Evolutionary conservation across 1,140 invertebrate species (phyloP).

Genomic region (Drosophila orosa): DNA sequence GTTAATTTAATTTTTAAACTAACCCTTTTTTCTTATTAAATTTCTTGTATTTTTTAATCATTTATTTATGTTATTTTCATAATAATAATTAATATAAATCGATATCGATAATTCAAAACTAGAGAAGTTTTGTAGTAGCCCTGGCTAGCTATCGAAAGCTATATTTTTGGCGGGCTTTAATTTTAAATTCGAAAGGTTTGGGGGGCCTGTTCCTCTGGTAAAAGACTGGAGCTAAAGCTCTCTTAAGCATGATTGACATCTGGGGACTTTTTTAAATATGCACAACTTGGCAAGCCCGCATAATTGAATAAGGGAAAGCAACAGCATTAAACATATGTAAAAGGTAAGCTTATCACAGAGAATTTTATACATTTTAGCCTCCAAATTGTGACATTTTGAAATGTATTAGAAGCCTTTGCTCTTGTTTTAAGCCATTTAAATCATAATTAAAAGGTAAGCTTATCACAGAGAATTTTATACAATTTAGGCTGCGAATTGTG

Average conservation of each 20-base stretch:
- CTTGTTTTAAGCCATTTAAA: no score
- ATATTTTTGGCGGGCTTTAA: slow-evolving; percentile 24
- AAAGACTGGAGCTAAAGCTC: slow-evolving; percentile 12
- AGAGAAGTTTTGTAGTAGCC: no score
- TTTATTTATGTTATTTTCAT: no score
- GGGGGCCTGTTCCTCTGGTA: neutral
- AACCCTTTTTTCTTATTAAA: no score
- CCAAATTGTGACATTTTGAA: no score
- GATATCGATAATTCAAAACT: no score
- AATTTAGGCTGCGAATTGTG: neutral
- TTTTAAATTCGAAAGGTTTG: slow-evolving; percentile 21
- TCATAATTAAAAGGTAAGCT: neutral
- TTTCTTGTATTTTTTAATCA: no score
- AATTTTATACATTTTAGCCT: neutral
- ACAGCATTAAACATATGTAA: neutral
- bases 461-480: neutral
- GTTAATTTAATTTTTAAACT: no score
- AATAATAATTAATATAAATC: no score
- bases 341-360: no score
- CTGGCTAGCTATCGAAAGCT: slow-evolving; percentile 4
- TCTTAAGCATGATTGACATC: slow-evolving; percentile 22
- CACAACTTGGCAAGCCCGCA: slow-evolving; percentile 6
- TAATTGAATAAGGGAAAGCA: slow-evolving; percentile 20
- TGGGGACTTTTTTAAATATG: slow-evolving; percentile 28
- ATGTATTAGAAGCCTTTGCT: no score